Percentiles rank a stretch among this genome's conserved stretches.
Evolutionary conservation across 2,797 vertebrate species (phyloP).

Genomic region (Gobio occitaniae): DNA sequence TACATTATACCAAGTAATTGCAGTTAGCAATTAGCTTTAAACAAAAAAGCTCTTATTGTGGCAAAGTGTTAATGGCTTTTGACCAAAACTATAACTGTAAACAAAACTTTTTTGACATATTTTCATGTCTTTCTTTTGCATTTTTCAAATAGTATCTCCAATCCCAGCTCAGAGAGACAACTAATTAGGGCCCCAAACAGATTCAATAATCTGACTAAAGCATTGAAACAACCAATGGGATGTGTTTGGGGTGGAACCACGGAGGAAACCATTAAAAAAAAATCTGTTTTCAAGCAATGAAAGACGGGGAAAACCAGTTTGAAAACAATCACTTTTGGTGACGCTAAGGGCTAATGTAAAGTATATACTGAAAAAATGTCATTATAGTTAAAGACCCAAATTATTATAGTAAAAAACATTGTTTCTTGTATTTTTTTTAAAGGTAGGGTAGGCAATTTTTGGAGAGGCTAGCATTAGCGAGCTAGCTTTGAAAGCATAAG

Average conservation of each 20-base stretch:
- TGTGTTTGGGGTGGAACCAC: neutral
- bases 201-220: neutral
- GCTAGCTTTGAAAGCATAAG: too few species aligned
- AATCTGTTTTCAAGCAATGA: neutral
- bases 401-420: neutral
- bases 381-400: neutral
- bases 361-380: neutral
- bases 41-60: neutral
- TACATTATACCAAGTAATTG: conserved; percentile 16
- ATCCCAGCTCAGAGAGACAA: neutral
- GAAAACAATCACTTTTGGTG: neutral
- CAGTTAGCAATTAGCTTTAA: conserved; percentile 7
- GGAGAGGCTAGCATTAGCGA: too few species aligned
- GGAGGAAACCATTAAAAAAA: neutral
- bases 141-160: neutral
- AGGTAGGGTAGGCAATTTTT: too few species aligned
- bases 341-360: neutral
- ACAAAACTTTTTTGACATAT: neutral
- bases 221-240: neutral
- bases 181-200: neutral
- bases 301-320: neutral
- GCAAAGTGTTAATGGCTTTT: neutral
- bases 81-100: neutral
- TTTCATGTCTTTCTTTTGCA: neutral
- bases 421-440: neutral